Evolutionary conservation across 2,797 vertebrate genomes (phyloP), one percentile per base, ranked within the genome.

Genomic region (Xenopus petersii): DNA sequence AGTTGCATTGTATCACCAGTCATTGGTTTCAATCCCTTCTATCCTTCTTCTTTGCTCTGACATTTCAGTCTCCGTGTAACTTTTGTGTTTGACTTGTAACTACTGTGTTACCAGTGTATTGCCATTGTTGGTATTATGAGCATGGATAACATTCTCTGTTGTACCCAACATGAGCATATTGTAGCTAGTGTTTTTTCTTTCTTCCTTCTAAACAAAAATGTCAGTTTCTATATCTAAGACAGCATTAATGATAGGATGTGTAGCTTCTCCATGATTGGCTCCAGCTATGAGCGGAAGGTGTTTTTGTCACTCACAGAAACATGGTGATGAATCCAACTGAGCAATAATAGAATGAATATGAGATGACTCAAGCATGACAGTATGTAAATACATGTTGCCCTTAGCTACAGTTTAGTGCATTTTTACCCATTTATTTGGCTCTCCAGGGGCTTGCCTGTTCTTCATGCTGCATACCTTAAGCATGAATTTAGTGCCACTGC

Each of bases 51-150:
- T 66, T 71, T 71, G 33, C 30, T 61, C 26, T 55, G 56, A 70
- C 64, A 75, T 70, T 76, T 64, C 51, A 12, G 65, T 59, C 75
- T 55, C 64, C 30, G 47, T 78, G 75, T 78, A 64, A 69, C 75
- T 47, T 78, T 68, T 77, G 70, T 77, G 55, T 61, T 42, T 13
- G 26, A 54, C 56, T 77, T 77, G 75, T 67, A 73, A 67, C 64
- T 56, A 55, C 15, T 64, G 64, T 78, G 64, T 61, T 58, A 56
- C 63, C 9, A 33, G 10, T 63, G 70, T 48, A 73, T 30, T 12
- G 54, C 30, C 16, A 68, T 68, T 77, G 65, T 67, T 59, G 3
- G n/a, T 60, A 65, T 46, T 64, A 71, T 24, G 58, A 30, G 64
- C 54, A 63, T 36, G 49, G 33, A 58, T 71, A 67, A 66, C 63